These are phyloP conservation scores for Lepidocyrtinus sp. DNA, from an alignment of 2,888 invertebrate genomes.

Conservation along the genomic window DNA sequence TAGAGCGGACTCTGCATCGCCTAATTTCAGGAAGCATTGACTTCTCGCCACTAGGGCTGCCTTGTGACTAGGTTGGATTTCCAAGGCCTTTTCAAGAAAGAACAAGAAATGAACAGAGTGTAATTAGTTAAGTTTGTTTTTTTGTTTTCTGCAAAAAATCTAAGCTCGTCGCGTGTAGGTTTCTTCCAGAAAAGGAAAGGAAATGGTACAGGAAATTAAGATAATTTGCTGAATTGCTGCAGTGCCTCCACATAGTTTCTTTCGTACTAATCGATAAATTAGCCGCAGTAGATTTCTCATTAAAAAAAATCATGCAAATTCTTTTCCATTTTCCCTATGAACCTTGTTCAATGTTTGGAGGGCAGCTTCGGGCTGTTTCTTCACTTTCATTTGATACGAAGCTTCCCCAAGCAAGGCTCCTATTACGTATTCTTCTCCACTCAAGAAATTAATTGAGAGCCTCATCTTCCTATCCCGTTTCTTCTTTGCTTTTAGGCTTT, in stretches of 20 bases:
- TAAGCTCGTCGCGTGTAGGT: neutral
- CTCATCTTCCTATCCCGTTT: constrained; percentile 74
- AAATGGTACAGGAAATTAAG: neutral
- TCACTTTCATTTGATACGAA: constrained; percentile 66
- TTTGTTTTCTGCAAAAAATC: neutral
- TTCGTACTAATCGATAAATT: neutral
- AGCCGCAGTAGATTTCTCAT: neutral
- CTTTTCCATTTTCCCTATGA: too few species aligned
- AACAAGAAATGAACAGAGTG: neutral
- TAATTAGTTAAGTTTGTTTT: constrained; percentile 1
- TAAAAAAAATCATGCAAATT: neutral
- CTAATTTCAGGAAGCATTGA: constrained; percentile 68
- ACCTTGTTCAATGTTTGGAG: constrained; percentile 35
- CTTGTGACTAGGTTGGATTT: constrained; percentile 67
- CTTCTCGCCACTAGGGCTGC: constrained; percentile 68
- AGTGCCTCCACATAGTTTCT: neutral
- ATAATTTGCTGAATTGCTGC: too few species aligned
- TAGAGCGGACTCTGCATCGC: constrained; percentile 67
- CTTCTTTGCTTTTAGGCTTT: constrained; percentile 84
- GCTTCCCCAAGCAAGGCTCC: constrained; percentile 67
- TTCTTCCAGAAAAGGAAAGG: neutral
- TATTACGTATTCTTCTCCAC: constrained; percentile 68
- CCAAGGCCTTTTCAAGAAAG: constrained; percentile 63
- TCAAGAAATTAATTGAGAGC: constrained; percentile 64
- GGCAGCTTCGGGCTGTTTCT: constrained; percentile 64